Percentiles rank a stretch among this genome's conserved stretches.
Evolutionary conservation across 2,113 vertebrate genomes (phyloP).

Genomic region (Phyllostomus discolor): DNA sequence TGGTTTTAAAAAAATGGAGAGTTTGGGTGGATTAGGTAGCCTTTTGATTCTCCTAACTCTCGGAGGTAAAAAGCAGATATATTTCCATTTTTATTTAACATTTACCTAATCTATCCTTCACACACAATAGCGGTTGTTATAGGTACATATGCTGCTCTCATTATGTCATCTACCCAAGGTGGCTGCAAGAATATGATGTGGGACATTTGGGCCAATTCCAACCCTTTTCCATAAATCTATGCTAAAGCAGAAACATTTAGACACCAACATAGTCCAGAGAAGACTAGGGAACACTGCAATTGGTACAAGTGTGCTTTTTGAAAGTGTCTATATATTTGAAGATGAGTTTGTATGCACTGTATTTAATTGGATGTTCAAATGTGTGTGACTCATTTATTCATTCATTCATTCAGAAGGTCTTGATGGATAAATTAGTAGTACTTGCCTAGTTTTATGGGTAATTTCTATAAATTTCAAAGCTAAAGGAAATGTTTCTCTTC

Average conservation of each 20-base stretch:
- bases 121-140: background rate
- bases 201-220: constrained; percentile 23
- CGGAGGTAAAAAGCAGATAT: constrained; percentile 24
- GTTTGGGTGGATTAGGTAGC: background rate
- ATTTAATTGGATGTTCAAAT: background rate
- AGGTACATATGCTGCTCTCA: background rate
- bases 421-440: background rate
- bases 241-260: background rate
- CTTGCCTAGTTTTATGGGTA: background rate
- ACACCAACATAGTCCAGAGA: background rate
- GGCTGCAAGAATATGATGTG: constrained; percentile 2
- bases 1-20: background rate
- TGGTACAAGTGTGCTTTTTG: background rate
- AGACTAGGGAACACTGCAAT: background rate
- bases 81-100: background rate
- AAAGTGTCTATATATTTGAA: background rate
- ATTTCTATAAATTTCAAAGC: background rate
- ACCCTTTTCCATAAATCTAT: background rate
- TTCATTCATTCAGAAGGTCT: background rate
- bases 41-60: background rate
- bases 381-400: background rate
- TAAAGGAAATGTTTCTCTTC: background rate
- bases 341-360: background rate
- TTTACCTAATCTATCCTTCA: background rate
- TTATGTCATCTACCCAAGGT: background rate